Conservation (phyloP, 2,797 vertebrate genomes). For the Spinus pinus region DNA sequence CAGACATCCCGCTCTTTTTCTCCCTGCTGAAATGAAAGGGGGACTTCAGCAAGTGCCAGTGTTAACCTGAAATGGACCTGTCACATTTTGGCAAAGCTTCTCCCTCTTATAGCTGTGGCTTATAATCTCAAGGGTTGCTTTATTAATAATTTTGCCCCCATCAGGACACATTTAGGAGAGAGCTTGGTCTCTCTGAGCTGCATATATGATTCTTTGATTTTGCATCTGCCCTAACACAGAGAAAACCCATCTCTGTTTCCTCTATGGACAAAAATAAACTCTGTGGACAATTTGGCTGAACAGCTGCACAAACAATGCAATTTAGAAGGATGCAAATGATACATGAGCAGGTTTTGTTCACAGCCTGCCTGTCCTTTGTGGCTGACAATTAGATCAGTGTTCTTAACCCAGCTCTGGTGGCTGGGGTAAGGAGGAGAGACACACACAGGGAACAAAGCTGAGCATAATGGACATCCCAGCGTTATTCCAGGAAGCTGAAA, state of each 20-base stretch:
- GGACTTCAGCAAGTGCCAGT: background rate
- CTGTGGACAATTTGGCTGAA: slow-evolving; percentile 46
- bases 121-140: background rate
- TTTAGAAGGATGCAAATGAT: slow-evolving; percentile 71
- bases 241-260: slow-evolving; percentile 66
- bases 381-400: slow-evolving; percentile 18
- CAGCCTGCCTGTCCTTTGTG: slow-evolving; percentile 20
- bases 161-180: slow-evolving; percentile 26
- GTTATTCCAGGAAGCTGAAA: background rate
- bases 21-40: background rate
- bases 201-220: slow-evolving; percentile 68
- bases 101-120: background rate
- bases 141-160: slow-evolving; percentile 54
- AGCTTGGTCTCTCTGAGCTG: background rate
- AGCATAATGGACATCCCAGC: background rate
- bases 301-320: slow-evolving; percentile 79
- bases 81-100: background rate
- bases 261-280: slow-evolving; percentile 75
- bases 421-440: background rate
- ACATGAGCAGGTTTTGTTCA: slow-evolving; percentile 40
- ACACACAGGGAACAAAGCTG: background rate
- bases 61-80: background rate
- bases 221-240: slow-evolving; percentile 55
- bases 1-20: background rate
- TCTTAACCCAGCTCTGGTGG: background rate